These are phyloP conservation scores for Sinocyclocheilus rhinocerous DNA, from an alignment of 2,113 vertebrate species.

Conservation along the genomic window DNA sequence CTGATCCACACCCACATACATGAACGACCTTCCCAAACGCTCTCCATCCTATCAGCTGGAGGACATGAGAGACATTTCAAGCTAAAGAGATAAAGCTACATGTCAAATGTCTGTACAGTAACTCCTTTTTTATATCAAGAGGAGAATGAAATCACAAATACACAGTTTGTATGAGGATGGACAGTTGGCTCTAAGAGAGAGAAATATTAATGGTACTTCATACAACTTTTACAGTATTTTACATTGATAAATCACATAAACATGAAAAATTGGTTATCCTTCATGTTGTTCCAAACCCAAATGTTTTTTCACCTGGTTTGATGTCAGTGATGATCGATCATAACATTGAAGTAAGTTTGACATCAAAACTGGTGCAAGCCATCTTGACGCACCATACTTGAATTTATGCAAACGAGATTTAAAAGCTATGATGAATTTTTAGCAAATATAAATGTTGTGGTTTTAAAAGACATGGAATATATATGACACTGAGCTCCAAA, in stretches of 20 bases:
- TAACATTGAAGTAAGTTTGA: too few relatives aligned
- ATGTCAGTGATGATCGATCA: too few relatives aligned
- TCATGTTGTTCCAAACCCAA: neutral
- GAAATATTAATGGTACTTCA: neutral
- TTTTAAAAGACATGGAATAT: too few relatives aligned
- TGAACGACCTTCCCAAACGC: slow-evolving; percentile 23
- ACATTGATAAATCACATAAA: neutral
- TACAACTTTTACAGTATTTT: neutral
- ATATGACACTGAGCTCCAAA: too few relatives aligned
- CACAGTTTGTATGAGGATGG: neutral
- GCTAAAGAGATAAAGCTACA: neutral
- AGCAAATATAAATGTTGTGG: too few relatives aligned
- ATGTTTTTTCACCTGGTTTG: too few relatives aligned
- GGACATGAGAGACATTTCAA: neutral
- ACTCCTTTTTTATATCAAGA: neutral
- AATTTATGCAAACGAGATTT: too few relatives aligned
- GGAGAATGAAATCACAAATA: slow-evolving; percentile 10
- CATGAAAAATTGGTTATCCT: neutral
- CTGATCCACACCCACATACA: slow-evolving; percentile 41
- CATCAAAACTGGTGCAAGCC: too few relatives aligned
- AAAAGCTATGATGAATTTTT: too few relatives aligned
- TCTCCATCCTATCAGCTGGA: neutral
- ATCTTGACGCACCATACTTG: too few relatives aligned
- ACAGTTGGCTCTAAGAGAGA: too few relatives aligned
- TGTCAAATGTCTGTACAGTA: neutral